Conservation (phyloP, 2,797 vertebrate species). For the Cephalopachus bancanus region DNA sequence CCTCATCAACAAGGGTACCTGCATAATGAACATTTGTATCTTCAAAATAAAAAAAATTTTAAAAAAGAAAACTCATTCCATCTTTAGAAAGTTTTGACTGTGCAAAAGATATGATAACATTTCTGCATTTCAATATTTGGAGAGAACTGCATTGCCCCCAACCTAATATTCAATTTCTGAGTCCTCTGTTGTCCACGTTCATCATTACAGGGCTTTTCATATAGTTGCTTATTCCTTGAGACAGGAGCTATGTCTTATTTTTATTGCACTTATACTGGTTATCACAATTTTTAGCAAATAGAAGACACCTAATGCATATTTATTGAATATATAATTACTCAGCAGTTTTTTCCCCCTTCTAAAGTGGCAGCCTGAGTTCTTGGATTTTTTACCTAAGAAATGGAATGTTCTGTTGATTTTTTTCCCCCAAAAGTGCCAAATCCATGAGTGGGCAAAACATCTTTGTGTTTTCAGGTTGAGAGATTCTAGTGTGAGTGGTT, state of each 20-base stretch:
- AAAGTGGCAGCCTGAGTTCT: not conserved
- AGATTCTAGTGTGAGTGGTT: not conserved
- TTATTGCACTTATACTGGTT: not conserved
- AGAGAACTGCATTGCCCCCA: not conserved
- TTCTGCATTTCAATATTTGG: not conserved
- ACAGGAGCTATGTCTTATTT: not conserved
- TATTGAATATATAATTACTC: not conserved
- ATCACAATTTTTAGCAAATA: not conserved
- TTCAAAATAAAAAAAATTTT: too few relatives aligned
- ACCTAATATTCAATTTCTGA: not conserved
- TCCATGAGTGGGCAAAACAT: not conserved
- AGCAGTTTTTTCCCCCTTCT: not conserved
- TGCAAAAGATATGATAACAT: not conserved
- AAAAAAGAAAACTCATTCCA: not conserved
- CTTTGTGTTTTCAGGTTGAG: not conserved
- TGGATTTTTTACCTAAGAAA: not conserved
- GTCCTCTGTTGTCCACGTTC: not conserved
- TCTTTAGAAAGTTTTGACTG: not conserved
- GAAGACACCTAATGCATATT: not conserved
- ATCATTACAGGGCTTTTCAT: rapidly evolving
- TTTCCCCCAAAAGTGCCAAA: not conserved
- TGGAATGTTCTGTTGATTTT: not conserved
- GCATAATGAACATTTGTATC: too few relatives aligned
- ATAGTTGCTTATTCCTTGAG: too few relatives aligned
- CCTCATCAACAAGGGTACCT: too few relatives aligned